Percentiles rank a stretch among this genome's conserved stretches.
Conservation (phyloP, 2,888 invertebrate genomes). For the Eudasyphora cyanicolor region DNA sequence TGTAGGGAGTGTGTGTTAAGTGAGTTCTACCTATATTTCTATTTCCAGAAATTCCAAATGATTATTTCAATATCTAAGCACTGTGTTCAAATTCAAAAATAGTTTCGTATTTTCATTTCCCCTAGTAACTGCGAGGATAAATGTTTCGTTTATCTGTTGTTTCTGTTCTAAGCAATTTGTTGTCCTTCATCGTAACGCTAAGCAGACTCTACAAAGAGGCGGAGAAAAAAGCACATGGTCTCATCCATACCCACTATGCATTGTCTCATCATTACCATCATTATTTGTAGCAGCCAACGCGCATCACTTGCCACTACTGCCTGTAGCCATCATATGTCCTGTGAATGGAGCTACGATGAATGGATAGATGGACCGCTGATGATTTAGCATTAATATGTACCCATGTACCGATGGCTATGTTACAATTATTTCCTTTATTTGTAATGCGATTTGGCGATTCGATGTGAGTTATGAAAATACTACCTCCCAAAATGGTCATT, state of each 20-base stretch:
- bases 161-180: neutral
- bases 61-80: neutral
- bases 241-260: neutral
- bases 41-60: no score
- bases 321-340: slow-evolving; percentile 2
- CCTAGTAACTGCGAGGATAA: neutral
- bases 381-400: slow-evolving; percentile 1
- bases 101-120: neutral
- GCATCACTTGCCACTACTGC: neutral
- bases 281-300: neutral
- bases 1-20: no score
- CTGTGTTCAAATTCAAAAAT: neutral
- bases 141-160: neutral
- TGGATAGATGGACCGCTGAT: neutral
- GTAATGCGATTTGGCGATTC: neutral
- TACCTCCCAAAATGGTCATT: neutral
- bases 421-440: neutral
- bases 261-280: neutral
- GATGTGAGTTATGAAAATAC: neutral
- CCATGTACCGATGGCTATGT: neutral
- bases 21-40: no score
- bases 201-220: neutral
- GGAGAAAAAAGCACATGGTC: neutral
- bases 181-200: neutral
- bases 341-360: no score